A percentile compares a stretch with the other conserved stretches of the same genome.
Evolutionary conservation across 2,888 invertebrate species (phyloP).

Genomic region (Pseudoips prasinana): DNA sequence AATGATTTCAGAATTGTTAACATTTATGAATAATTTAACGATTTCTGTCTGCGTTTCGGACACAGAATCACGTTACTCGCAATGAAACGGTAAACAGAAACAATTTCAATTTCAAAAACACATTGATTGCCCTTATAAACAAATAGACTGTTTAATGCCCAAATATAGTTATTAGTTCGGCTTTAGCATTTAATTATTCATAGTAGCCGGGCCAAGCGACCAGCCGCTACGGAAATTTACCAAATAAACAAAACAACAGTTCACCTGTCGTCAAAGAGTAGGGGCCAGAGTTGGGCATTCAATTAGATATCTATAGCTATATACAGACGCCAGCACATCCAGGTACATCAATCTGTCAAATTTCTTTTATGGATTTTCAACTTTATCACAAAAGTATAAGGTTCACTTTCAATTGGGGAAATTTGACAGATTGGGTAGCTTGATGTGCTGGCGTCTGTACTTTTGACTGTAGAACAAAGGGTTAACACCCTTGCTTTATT

Average conservation of each 20-base stretch:
- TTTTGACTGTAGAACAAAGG: conserved; percentile 14
- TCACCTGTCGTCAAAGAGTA: conserved; percentile 28
- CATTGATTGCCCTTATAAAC: conserved; percentile 17
- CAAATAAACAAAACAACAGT: conserved; percentile 37
- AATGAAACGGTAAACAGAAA: conserved; percentile 10
- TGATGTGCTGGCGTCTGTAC: too few relatives aligned
- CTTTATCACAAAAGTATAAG: too few relatives aligned
- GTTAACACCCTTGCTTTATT: conserved; percentile 15
- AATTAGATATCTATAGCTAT: conserved; percentile 26
- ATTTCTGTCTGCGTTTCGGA: not conserved
- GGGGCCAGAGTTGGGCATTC: conserved; percentile 22
- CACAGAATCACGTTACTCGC: conserved; percentile 4
- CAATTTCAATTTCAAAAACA: conserved; percentile 18
- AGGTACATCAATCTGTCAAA: too few relatives aligned
- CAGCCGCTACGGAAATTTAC: conserved; percentile 34
- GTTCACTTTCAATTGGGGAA: too few relatives aligned
- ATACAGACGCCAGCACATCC: too few relatives aligned
- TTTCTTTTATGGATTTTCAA: too few relatives aligned
- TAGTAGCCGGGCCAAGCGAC: conserved; percentile 26
- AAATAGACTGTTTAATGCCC: conserved; percentile 15
- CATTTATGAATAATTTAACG: too few relatives aligned
- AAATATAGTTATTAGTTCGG: conserved; percentile 21
- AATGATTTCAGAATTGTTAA: too few relatives aligned
- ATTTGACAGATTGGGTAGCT: too few relatives aligned
- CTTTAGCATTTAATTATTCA: conserved; percentile 36